Conservation (phyloP, 2,888 invertebrate species). For the Heliconius ethilla region DNA sequence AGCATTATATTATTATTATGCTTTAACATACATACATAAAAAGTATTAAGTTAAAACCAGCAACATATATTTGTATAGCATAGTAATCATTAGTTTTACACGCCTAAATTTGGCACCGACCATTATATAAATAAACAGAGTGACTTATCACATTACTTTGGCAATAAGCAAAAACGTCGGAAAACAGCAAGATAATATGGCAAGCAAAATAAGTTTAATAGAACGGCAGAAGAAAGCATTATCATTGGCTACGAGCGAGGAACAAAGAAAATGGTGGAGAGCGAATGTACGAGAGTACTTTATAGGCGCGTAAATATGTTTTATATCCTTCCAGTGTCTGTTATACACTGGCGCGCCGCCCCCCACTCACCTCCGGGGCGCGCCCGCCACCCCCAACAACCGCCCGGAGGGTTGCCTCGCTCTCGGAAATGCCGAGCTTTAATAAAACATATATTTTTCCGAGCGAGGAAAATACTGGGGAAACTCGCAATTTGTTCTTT, state of each 20-base stretch:
- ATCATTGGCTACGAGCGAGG: slow-evolving; percentile 80
- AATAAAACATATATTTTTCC: slow-evolving; percentile 83
- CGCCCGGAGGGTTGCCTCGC: slow-evolving; percentile 74
- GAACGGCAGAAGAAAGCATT: slow-evolving; percentile 80
- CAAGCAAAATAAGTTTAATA: slow-evolving; percentile 80
- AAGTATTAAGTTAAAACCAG: not conserved
- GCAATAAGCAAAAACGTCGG: slow-evolving; percentile 78
- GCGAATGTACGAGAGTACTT: slow-evolving; percentile 82
- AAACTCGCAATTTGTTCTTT: slow-evolving; percentile 83
- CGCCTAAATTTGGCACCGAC: not conserved
- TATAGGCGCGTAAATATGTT: slow-evolving; percentile 83
- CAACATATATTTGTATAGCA: not conserved
- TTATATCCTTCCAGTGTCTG: slow-evolving; percentile 82
- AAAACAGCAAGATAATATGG: slow-evolving; percentile 79
- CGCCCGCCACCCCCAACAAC: slow-evolving; percentile 60
- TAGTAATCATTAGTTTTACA: not conserved
- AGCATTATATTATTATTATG: too few species aligned
- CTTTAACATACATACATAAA: not conserved
- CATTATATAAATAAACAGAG: not conserved
- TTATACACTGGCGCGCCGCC: slow-evolving; percentile 79
- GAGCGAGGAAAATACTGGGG: slow-evolving; percentile 82
- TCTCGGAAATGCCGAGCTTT: slow-evolving; percentile 83
- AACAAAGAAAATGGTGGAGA: slow-evolving; percentile 82
- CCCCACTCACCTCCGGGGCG: slow-evolving; percentile 55
- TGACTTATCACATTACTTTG: slow-evolving; percentile 66